Percentiles rank a stretch among this genome's conserved stretches.
These are phyloP conservation scores for Pipistrellus pipistrellus DNA, from an alignment of 2,797 vertebrate species.

Conservation along the genomic window DNA sequence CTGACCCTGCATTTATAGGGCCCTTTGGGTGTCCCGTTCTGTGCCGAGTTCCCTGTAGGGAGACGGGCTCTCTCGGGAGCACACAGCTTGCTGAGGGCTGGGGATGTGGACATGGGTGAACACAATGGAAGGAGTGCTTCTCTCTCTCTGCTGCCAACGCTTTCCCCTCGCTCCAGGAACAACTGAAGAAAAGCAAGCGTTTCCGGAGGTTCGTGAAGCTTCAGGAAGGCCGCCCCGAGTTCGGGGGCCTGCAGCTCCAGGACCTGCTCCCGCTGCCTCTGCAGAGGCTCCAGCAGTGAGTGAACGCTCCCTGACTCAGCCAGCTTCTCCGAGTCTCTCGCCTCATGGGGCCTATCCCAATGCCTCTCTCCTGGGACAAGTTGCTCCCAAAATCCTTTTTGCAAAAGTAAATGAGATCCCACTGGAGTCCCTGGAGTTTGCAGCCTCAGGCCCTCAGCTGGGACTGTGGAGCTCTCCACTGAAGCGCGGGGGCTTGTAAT, in stretches of 20 bases:
- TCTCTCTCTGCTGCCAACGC: neutral
- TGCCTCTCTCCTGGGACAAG: neutral
- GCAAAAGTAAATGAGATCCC: neutral
- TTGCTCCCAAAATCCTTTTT: neutral
- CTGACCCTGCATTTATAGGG: neutral
- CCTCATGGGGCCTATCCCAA: neutral
- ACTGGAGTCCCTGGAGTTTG: neutral
- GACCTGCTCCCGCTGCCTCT: slow-evolving; percentile 94
- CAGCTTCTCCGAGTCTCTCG: neutral
- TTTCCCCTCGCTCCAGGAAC: slow-evolving; percentile 86
- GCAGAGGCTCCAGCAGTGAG: slow-evolving; percentile 93
- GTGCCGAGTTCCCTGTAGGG: neutral
- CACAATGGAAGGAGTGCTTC: neutral
- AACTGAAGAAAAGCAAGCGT: slow-evolving; percentile 93
- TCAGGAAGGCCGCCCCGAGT: slow-evolving; percentile 94
- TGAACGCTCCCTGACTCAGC: slow-evolving; percentile 26
- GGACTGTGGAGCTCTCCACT: neutral
- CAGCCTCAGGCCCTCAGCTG: neutral
- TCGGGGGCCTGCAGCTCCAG: slow-evolving; percentile 90
- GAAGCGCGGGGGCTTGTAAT: neutral
- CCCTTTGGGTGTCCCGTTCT: neutral
- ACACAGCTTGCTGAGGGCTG: neutral
- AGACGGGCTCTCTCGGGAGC: neutral
- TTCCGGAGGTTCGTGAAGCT: slow-evolving; percentile 94
- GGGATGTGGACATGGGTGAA: neutral